Evolutionary conservation across 2,888 invertebrate genomes (phyloP).

Genomic region (Lasioglossum vierecki): DNA sequence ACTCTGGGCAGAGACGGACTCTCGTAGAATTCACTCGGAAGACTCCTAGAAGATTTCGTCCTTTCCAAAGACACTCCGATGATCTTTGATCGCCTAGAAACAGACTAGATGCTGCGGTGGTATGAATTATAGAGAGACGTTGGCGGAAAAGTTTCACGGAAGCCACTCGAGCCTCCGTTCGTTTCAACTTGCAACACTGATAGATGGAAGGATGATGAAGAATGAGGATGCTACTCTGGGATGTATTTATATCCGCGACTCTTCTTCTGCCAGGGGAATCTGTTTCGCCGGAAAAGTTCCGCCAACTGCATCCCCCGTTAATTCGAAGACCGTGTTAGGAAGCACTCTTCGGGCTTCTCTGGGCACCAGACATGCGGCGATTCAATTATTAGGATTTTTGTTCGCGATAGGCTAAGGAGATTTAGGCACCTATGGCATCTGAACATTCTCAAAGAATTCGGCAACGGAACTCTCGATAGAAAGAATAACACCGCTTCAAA

Average conservation of each 20-base stretch:
- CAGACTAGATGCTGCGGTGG: conserved; percentile 4
- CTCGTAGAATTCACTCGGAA: background rate
- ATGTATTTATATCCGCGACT: conserved; percentile 33
- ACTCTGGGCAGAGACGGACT: background rate
- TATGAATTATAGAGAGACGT: conserved; percentile 53
- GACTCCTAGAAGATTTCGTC: background rate
- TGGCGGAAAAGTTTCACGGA: conserved; percentile 44
- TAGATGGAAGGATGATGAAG: conserved; percentile 41
- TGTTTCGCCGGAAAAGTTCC: conserved; percentile 24
- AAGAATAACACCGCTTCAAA: too few relatives aligned
- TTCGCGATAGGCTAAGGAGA: too few relatives aligned
- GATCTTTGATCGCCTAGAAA: conserved; percentile 43
- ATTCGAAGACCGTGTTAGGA: background rate
- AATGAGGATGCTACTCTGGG: conserved; percentile 9
- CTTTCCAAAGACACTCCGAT: conserved; percentile 11
- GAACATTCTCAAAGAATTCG: too few relatives aligned
- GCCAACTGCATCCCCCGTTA: background rate
- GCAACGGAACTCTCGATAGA: too few relatives aligned
- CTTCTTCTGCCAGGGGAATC: background rate
- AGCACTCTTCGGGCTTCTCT: background rate
- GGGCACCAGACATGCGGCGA: background rate
- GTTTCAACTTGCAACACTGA: conserved; percentile 42
- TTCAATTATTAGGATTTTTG: background rate
- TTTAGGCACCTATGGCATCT: too few relatives aligned
- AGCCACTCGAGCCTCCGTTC: conserved; percentile 38